Percentiles rank a stretch among this genome's conserved stretches.
These are phyloP conservation scores for Intellagama lesueurii DNA, from an alignment of 2,797 vertebrate species.

Conservation along the genomic window DNA sequence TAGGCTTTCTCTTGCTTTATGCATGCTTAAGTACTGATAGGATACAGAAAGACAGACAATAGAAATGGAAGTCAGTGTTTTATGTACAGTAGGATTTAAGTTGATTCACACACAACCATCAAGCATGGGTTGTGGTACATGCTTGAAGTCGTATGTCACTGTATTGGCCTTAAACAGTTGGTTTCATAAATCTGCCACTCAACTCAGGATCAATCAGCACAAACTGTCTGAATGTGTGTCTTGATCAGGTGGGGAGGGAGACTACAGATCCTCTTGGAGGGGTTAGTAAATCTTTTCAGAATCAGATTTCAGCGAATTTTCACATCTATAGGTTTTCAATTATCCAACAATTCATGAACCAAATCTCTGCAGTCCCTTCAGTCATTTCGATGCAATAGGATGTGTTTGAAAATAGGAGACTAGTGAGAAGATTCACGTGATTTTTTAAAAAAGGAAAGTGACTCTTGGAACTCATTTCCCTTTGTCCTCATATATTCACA, in stretches of 20 bases:
- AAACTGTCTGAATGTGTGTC: not conserved
- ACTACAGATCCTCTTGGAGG: not conserved
- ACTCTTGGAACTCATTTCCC: not conserved
- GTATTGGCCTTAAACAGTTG: not conserved
- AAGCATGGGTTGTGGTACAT: not conserved
- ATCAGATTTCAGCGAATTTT: not conserved
- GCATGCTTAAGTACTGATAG: not conserved
- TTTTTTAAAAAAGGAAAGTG: not conserved
- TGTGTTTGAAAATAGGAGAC: not conserved
- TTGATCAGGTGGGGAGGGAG: not conserved
- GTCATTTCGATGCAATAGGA: not conserved
- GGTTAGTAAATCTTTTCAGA: not conserved
- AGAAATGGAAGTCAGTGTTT: not conserved
- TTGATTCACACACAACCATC: not conserved
- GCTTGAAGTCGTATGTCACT: not conserved
- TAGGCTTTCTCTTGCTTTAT: not conserved
- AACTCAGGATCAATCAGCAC: not conserved
- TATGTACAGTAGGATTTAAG: not conserved
- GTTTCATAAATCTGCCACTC: not conserved
- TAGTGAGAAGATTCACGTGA: not conserved
- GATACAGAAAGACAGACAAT: not conserved
- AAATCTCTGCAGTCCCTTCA: not conserved
- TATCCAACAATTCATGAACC: not conserved
- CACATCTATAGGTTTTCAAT: not conserved
- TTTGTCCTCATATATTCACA: not conserved